Evolutionary conservation across 2,113 vertebrate species (phyloP).

Genomic region (Aldabrachelys gigantea): DNA sequence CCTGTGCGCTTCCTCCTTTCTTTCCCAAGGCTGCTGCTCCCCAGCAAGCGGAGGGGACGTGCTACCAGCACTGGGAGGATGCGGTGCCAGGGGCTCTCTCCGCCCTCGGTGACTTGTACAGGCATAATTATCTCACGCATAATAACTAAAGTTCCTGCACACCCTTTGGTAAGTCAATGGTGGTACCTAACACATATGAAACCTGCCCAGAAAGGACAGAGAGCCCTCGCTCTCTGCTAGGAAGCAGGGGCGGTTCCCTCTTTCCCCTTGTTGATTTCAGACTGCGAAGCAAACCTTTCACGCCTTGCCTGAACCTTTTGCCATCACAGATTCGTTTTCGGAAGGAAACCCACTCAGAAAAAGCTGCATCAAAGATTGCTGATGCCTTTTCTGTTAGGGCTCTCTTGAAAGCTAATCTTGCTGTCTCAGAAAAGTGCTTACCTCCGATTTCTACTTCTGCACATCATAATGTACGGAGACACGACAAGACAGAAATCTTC

Average conservation of each 20-base stretch:
- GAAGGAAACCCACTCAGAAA: conserved; percentile 27
- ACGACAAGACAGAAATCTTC: neutral
- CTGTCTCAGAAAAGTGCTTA: neutral
- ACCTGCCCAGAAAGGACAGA: neutral
- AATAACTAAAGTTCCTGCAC: conserved; percentile 32
- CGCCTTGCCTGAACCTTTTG: conserved; percentile 57
- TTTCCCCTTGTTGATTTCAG: conserved; percentile 32
- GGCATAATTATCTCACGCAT: neutral
- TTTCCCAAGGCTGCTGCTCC: neutral
- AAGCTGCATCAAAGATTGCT: conserved; percentile 8
- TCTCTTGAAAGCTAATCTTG: neutral
- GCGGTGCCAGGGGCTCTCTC: neutral
- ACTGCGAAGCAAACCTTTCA: neutral
- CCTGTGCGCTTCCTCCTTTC: no score
- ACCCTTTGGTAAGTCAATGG: neutral
- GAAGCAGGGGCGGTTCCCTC: neutral
- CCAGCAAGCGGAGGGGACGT: neutral
- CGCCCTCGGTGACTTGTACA: neutral
- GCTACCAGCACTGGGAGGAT: neutral
- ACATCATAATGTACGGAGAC: neutral
- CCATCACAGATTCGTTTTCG: conserved; percentile 37
- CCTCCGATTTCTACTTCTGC: neutral
- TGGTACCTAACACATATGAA: neutral
- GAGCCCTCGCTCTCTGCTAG: neutral
- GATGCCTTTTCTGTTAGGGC: neutral